A percentile compares a stretch with the other conserved stretches of the same genome.
phyloP scores from a whole-genome alignment of 2,797 vertebrate species.

The Muscicapa striata region DNA sequence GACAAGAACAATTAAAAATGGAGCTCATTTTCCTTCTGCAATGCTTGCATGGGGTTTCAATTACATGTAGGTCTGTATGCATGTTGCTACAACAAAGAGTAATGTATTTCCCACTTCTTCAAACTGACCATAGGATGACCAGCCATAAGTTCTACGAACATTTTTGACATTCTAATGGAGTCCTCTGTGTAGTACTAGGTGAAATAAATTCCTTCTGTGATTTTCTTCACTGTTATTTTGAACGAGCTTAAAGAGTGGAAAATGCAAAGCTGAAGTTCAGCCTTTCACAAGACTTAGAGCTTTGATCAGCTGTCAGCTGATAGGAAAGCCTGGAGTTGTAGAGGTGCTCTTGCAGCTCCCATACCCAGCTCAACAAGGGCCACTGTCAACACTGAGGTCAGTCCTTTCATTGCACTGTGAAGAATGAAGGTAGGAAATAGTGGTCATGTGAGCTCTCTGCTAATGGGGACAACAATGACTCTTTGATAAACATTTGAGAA shows the following conservation, averaged over 20 bases:
- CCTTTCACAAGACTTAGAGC: background rate
- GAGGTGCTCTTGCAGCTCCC: background rate
- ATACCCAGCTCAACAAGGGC: background rate
- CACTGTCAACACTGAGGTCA: background rate
- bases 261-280: background rate
- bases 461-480: background rate
- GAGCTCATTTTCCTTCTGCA: background rate
- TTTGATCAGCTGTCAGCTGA: slow-evolving; percentile 27
- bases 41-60: background rate
- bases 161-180: background rate
- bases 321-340: background rate
- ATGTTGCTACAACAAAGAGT: background rate
- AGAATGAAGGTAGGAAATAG: background rate
- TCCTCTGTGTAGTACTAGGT: background rate
- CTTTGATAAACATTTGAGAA: background rate
- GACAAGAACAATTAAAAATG: background rate
- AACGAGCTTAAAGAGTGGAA: background rate
- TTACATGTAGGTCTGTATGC: background rate
- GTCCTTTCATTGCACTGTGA: background rate
- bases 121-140: background rate
- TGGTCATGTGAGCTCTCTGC: background rate
- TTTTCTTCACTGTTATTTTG: background rate
- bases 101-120: background rate
- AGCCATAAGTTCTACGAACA: background rate
- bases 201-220: background rate